Base-by-base conservation (phyloP, 2,113 vertebrate species). In the Pampusana beccarii region DNA sequence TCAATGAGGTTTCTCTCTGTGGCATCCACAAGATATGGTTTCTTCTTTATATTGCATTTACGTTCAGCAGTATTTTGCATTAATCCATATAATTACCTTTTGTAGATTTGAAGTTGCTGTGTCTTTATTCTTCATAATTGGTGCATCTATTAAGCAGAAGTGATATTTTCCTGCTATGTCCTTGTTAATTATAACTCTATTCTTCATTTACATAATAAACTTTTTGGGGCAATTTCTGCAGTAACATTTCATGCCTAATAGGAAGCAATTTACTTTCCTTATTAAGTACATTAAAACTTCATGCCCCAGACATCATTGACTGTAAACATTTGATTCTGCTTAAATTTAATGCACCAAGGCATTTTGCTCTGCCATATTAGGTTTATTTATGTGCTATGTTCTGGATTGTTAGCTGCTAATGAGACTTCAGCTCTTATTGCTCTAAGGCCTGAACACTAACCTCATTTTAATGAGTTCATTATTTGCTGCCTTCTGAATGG, bases 401-500 rank as follows among this genome's bases (percentile, higher is more conserved):
- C 98, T 98, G 97, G 98, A 97, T 97, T 98, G 98, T 98, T 98
- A 97, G 97, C 97, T 98, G 97, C 98, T 98, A 98, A 98, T 98
- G 98, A 98, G 98, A 97, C 97, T 98, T 98, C 88, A 70, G 94
- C 97, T 98, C 97, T 97, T 95, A 97, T 83, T 97, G 98, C 98
- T 98, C 96, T 95, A 94, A 98, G 98, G 98, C 97, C 97, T 94
- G 97, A 98, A 98, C 98, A 96, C 97, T 98, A 98, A 98, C 98
- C 98, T 98, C 97, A 98, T 98, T 98, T 99, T 99, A 99, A 99
- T 99, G 98, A 99, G 98, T 99, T 99, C 99, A 99, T 99, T 99
- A 99, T 99, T 99, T 98, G 98, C 98, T 98, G 98, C 98, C 98
- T 98, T 98, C 98, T 98, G 98, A 98, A 98, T 98, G 98, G 98